Evolutionary conservation across 2,888 invertebrate species (phyloP), one percentile per base, ranked within the genome.

Genomic region (Apodemia duryi): DNA sequence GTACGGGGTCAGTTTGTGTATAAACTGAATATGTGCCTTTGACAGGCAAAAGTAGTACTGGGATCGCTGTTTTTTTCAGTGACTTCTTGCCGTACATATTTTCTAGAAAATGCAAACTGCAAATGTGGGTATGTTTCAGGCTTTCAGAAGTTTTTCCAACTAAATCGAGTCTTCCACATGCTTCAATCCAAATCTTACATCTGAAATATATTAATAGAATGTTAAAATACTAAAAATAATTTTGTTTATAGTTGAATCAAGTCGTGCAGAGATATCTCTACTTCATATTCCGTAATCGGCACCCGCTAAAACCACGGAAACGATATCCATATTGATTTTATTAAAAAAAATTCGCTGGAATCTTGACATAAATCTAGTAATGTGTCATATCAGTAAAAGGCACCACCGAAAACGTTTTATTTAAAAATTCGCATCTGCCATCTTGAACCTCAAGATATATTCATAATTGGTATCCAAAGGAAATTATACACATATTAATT

Each of bases 41-140:
- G 28, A 57, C 7, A 57, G 70, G 66, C 60, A 69, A 65, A 61
- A 52, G 29, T 63, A 70, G 62, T 6, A 54, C 64, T 54, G 65
- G 65, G 21, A 68, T 68, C 65, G 75, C 75, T 67, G 72, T 69
- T 70, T 65, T 68, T 63, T 69, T 67, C 60, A 68, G 41, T 6
- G 49, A 51, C 64, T 62, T 65, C 35, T 65, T 63, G n/a, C 64
- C 68, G n/a, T 71, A 70, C 71, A 71, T 70, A 52, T 6, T n/a
- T 1, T 29, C 60, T 49, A 68, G 67, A 66, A 72, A 72, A 68
- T 71, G 72, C 6, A 38, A 38, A 38, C 38, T 38, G 6, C 38
- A 38, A 38, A 38, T 38, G 6, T 38, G 9, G 9, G 38, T 9
- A 2, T 38, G 2, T 9, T 2, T 38, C 9, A 38, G 38, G 38